Conservation (phyloP, 2,113 vertebrate genomes). For the Chionis minor region DNA sequence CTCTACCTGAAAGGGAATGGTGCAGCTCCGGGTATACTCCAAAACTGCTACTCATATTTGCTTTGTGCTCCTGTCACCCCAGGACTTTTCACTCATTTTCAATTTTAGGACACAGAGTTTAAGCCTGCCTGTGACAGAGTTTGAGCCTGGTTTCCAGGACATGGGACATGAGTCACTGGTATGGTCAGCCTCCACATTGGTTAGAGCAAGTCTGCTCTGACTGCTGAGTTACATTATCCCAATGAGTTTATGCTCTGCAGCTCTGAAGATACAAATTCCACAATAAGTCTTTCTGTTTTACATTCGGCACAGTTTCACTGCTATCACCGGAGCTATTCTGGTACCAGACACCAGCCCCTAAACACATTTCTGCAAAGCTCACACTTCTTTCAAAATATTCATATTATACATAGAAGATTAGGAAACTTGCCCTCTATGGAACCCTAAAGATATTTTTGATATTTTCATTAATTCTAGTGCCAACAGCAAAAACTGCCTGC, state of each 20-base stretch:
- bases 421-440: background rate
- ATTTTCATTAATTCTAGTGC: background rate
- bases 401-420: background rate
- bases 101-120: background rate
- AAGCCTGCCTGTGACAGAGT: background rate
- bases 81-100: background rate
- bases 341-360: background rate
- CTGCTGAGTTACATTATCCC: background rate
- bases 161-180: rapidly evolving
- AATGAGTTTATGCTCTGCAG: background rate
- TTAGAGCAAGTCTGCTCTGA: background rate
- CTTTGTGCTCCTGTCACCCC: background rate
- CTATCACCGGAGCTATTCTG: background rate
- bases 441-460: background rate
- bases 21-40: background rate
- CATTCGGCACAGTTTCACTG: background rate
- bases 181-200: background rate
- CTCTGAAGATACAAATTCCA: background rate
- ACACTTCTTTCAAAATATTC: background rate
- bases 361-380: background rate
- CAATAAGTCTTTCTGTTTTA: background rate
- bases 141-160: background rate
- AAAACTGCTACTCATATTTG: background rate
- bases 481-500: background rate
- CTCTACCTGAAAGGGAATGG: background rate